Base-by-base conservation (phyloP, 2,888 invertebrate genomes). In the Prostheceraeus crozeri region DNA sequence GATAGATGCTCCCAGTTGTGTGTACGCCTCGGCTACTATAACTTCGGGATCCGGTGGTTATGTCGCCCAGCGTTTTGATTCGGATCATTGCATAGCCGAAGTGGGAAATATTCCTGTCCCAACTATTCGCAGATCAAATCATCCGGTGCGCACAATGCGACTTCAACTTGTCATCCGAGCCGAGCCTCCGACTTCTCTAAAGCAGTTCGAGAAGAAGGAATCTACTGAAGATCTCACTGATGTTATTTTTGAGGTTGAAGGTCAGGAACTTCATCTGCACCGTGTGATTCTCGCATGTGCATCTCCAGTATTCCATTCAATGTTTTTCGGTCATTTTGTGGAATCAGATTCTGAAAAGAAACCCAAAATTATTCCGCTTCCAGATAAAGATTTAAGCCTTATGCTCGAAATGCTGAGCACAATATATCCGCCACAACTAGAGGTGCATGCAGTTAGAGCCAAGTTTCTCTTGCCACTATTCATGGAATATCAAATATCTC, bases 401-500 rank as follows among this genome's bases (percentile, higher is more conserved):
- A 19, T 10, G 6, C 6, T 40, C 14, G 45, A 40, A 19, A 19
- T 40, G 6, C 45, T 40, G 21, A 19, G 19, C 6, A 40, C 45
- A n/a, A 40, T 40, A 14, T 40, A 40, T 14, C 45, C 45, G 6
- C 45, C 45, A 14, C 21, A 19, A 14, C 6, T 23, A 8, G 45
- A 40, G 14, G 21, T 40, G 6, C 14, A 40, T n/a, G 45, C 45
- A n/a, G 21, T 40, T 8, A 14, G 45, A 8, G 45, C 45, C 45
- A 8, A 23, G 8, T 40, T 19, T 40, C 45, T 40, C 4, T n/a
- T 40, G 6, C 45, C 45, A 8, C n/a, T 40, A 6, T 40, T 19
- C 45, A 40, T 40, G 45, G 45, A 40, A n/a, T 40, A 40, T 23
- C 45, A 40, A n/a, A 40, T 40, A 23, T 19, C 45, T 6, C 19